A percentile compares a stretch with the other conserved stretches of the same genome.
These are phyloP conservation scores for Dinoponera quadriceps DNA, from an alignment of 1,140 invertebrate genomes.

Conservation along the genomic window DNA sequence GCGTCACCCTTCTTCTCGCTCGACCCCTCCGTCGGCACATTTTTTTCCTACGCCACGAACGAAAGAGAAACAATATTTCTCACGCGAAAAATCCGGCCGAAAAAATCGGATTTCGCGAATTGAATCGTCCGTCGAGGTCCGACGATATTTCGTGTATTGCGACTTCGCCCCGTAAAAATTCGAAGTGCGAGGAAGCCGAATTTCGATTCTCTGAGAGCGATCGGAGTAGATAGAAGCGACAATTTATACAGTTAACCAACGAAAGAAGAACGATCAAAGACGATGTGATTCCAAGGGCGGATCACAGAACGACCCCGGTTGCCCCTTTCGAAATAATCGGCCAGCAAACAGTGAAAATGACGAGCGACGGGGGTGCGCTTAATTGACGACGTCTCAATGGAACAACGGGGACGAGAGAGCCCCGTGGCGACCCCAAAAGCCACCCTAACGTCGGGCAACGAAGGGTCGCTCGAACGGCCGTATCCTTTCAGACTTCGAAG, in stretches of 20 bases:
- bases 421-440: constrained; percentile 62
- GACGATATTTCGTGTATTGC: background rate
- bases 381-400: constrained; percentile 80
- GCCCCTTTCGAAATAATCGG: constrained; percentile 59
- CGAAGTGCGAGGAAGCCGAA: background rate
- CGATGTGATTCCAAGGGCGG: background rate
- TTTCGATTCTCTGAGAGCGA: background rate
- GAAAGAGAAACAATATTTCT: constrained; percentile 44
- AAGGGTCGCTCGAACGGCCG: constrained; percentile 40
- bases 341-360: constrained; percentile 77
- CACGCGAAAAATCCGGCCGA: constrained; percentile 26
- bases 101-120: background rate
- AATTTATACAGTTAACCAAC: background rate
- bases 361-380: constrained; percentile 71
- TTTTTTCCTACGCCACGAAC: background rate
- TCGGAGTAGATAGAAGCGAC: background rate
- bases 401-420: constrained; percentile 22
- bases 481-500: constrained; percentile 44
- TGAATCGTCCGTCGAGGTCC: constrained; percentile 25
- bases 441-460: constrained; percentile 54
- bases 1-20: background rate
- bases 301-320: constrained; percentile 6
- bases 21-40: background rate
- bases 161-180: background rate
- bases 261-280: constrained; percentile 31